phyloP scores from a whole-genome alignment of 1,140 invertebrate genomes.

The Euschistus heros region DNA sequence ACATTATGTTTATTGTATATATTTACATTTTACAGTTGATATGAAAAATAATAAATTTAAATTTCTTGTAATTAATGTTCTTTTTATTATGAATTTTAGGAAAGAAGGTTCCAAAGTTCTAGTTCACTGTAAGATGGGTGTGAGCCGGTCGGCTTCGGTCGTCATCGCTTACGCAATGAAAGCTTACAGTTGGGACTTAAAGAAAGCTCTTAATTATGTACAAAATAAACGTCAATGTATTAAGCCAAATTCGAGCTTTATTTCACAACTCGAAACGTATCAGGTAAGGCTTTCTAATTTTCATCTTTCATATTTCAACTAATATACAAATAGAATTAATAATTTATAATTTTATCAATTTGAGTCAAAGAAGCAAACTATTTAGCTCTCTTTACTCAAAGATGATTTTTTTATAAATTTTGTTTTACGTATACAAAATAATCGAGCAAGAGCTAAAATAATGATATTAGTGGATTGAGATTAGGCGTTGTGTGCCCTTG shows the following conservation, averaged over 20 bases:
- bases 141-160: slow-evolving; percentile 94
- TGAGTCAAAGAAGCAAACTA: too few species aligned
- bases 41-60: too few species aligned
- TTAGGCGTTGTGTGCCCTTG: too few species aligned
- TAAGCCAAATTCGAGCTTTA: slow-evolving; percentile 90
- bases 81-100: slow-evolving; percentile 34
- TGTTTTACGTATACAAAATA: too few species aligned
- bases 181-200: slow-evolving; percentile 86
- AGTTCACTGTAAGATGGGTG: slow-evolving; percentile 98
- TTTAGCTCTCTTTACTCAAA: too few species aligned
- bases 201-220: slow-evolving; percentile 78
- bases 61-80: too few species aligned
- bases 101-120: slow-evolving; percentile 83
- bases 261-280: slow-evolving; percentile 88
- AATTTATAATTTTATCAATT: too few species aligned
- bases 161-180: slow-evolving; percentile 98
- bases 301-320: slow-evolving; percentile 12
- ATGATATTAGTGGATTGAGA: too few species aligned
- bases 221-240: slow-evolving; percentile 84
- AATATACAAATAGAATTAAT: background rate
- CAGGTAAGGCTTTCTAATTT: slow-evolving; percentile 41
- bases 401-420: too few species aligned
- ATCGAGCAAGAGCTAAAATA: too few species aligned
- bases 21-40: too few species aligned
- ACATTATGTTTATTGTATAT: too few species aligned